A percentile compares a stretch with the other conserved stretches of the same genome.
These are phyloP conservation scores for Megalonaias nervosa DNA, from an alignment of 1,140 invertebrate genomes.

Conservation along the genomic window DNA sequence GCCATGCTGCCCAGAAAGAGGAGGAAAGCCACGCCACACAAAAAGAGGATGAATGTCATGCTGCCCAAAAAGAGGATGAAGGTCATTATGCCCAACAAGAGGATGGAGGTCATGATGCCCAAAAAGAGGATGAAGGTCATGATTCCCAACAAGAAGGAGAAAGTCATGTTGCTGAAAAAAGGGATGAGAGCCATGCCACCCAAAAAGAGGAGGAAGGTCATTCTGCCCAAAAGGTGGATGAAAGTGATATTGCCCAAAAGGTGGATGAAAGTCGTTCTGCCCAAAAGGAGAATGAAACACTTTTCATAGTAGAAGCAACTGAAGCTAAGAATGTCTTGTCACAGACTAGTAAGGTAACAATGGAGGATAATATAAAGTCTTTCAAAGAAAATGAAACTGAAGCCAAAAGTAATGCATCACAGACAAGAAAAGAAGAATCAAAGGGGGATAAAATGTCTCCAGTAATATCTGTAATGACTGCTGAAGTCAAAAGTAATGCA, in stretches of 20 bases:
- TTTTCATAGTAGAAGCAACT: slow-evolving; percentile 5
- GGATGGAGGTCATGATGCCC: slow-evolving; percentile 22
- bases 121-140: slow-evolving; percentile 14
- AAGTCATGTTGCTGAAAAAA: not conserved
- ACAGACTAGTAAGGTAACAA: too few species aligned
- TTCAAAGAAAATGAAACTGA: slow-evolving; percentile 5
- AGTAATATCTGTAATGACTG: too few species aligned
- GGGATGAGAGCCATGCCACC: not conserved
- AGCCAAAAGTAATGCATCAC: not conserved
- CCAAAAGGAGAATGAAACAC: not conserved
- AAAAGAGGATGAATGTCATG: slow-evolving; percentile 4
- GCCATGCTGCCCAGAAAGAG: not conserved
- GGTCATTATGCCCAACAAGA: slow-evolving; percentile 20
- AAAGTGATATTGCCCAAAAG: not conserved
- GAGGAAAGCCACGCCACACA: slow-evolving; percentile 17
- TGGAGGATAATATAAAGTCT: too few species aligned
- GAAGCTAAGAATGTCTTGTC: slow-evolving; percentile 7
- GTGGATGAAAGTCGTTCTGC: not conserved
- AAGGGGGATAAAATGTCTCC: too few species aligned
- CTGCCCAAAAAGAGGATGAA: not conserved
- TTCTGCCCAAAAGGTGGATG: too few species aligned
- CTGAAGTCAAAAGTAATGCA: too few species aligned
- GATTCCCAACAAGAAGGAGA: not conserved
- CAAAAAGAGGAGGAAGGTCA: not conserved
- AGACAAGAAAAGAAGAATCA: too few species aligned